These are phyloP conservation scores for Platorchestia sp. DNA, from an alignment of 1,140 invertebrate genomes.

Conservation along the genomic window DNA sequence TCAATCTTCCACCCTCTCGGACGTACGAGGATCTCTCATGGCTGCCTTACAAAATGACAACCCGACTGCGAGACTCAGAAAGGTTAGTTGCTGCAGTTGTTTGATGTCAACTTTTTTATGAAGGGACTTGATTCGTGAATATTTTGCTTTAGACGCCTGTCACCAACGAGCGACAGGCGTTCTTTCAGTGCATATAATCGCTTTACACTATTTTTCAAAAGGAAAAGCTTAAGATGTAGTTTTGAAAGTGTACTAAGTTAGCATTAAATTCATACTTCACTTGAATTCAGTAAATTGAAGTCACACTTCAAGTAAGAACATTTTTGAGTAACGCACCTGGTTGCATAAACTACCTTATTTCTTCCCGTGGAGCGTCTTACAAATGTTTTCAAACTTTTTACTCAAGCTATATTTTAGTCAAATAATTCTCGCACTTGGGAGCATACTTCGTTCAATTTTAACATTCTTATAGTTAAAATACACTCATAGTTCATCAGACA, in stretches of 20 bases:
- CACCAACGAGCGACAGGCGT: neutral
- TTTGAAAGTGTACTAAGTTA: neutral
- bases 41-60: neutral
- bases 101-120: neutral
- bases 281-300: no score
- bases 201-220: neutral
- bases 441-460: no score
- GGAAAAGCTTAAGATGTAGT: neutral
- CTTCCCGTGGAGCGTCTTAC: no score
- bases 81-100: neutral
- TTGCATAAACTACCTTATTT: no score
- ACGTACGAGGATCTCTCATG: neutral
- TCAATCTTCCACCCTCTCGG: neutral
- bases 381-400: no score
- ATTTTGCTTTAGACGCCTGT: neutral
- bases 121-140: neutral
- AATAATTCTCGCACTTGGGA: no score
- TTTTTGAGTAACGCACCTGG: no score
- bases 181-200: neutral
- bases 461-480: no score
- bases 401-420: no score
- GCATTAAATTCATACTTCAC: neutral
- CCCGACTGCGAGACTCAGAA: neutral
- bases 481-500: no score
- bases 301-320: no score